A percentile compares a stretch with the other conserved stretches of the same genome.
Evolutionary conservation across 2,113 vertebrate species (phyloP).

Genomic region (Ornithorhynchus anatinus): DNA sequence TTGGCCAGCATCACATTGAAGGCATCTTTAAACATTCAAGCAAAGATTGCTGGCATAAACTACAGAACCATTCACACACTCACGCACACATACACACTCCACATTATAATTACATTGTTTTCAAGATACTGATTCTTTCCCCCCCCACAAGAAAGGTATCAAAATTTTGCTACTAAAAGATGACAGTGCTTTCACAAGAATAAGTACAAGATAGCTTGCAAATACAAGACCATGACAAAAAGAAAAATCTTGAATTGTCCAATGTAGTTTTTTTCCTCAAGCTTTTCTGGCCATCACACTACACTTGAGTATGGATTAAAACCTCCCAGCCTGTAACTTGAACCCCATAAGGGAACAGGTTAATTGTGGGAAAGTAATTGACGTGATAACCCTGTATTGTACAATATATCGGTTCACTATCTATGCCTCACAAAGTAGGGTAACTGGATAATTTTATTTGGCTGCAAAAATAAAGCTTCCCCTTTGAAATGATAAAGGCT

Average conservation of each 20-base stretch:
- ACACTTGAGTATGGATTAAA: constrained; percentile 63
- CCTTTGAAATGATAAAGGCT: constrained; percentile 57
- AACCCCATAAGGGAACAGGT: constrained; percentile 67
- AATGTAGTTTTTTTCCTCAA: constrained; percentile 71
- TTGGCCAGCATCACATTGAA: constrained; percentile 85
- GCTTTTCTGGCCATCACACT: constrained; percentile 76
- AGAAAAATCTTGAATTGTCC: constrained; percentile 70
- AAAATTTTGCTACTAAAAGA: constrained; percentile 86
- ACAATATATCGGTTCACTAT: constrained; percentile 66
- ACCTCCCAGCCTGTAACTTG: constrained; percentile 71
- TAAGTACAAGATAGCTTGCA: constrained; percentile 82
- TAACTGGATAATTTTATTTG: constrained; percentile 64
- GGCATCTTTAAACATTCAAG: constrained; percentile 91
- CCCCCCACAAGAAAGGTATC: constrained; percentile 77
- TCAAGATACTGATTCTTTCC: constrained; percentile 76
- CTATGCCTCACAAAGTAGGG: constrained; percentile 61
- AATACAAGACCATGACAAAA: constrained; percentile 78
- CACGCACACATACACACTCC: constrained; percentile 58
- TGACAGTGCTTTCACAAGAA: constrained; percentile 84
- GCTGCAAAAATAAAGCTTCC: constrained; percentile 68
- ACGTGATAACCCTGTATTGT: constrained; percentile 71
- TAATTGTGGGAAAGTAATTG: constrained; percentile 65
- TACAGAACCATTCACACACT: constrained; percentile 71
- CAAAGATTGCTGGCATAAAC: constrained; percentile 80
- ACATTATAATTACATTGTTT: constrained; percentile 78